Evolutionary conservation across 2,888 invertebrate species (phyloP).

Genomic region (Xanthia icteritia): DNA sequence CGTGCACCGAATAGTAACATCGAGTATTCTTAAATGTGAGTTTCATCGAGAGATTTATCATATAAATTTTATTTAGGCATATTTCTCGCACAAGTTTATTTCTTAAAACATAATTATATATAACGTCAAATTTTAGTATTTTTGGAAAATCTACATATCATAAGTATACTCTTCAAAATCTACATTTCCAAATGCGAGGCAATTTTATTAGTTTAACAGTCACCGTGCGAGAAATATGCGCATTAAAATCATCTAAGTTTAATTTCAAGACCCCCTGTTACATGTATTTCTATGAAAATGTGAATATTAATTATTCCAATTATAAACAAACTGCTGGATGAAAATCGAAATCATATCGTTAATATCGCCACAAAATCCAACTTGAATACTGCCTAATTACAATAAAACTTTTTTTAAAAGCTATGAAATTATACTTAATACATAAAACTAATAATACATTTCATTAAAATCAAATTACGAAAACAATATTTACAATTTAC

Average conservation of each 20-base stretch:
- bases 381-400: slow-evolving; percentile 81
- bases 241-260: slow-evolving; percentile 70
- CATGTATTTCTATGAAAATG: slow-evolving; percentile 80
- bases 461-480: slow-evolving; percentile 86
- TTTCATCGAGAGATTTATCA: slow-evolving; percentile 53
- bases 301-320: slow-evolving; percentile 67
- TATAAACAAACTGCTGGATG: slow-evolving; percentile 64
- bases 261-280: slow-evolving; percentile 86
- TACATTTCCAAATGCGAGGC: slow-evolving; percentile 90
- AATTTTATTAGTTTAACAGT: slow-evolving; percentile 87
- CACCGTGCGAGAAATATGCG: slow-evolving; percentile 81
- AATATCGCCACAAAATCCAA: slow-evolving; percentile 88
- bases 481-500: slow-evolving; percentile 89
- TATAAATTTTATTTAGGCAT: slow-evolving; percentile 74
- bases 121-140: slow-evolving; percentile 84
- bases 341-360: slow-evolving; percentile 73
- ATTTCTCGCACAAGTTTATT: slow-evolving; percentile 79
- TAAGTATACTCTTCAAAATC: slow-evolving; percentile 88
- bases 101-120: slow-evolving; percentile 85
- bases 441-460: slow-evolving; percentile 87
- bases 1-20: slow-evolving; percentile 53
- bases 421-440: slow-evolving; percentile 82
- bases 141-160: slow-evolving; percentile 84
- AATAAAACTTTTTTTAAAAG: slow-evolving; percentile 83
- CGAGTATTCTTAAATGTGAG: slow-evolving; percentile 53